Evolutionary conservation across 2,888 invertebrate genomes (phyloP), one percentile per base, ranked within the genome.

Genomic region (Monopis laevigella): DNA sequence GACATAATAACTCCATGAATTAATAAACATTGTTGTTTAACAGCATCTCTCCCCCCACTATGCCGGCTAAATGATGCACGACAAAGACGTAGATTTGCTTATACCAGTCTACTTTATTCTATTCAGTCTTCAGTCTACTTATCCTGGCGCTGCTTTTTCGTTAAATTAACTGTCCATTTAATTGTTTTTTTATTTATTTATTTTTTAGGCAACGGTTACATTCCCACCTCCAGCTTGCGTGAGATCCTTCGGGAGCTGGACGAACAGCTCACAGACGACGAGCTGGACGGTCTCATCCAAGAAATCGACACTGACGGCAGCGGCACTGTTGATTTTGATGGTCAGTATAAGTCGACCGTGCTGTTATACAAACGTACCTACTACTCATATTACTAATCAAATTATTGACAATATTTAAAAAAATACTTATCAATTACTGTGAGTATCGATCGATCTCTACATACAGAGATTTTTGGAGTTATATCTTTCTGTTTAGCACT

Each of bases 291-390:
- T 73, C 96, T 98, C 89, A 98, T 98, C 71, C 92, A 94, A 65
- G 98, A 98, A 83, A 97, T 98, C 59, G 98, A 98, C 77, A 93
- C 96, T 35, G 98, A 98, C 74, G 96, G 97, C 61, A 97, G 96
- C 58, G 98, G 98, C 59, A 98, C 98, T 49, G 98, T 98, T 58
- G 98, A 98, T 83, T 98, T 98, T 73, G 97, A 98, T 84, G 97
- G 97, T 97, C 74, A 73, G 71, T 41, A 7, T 5, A 24, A 7
- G 6, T 24, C 6, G 24, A 24, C n/a, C n/a, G n/a, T n/a, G n/a
- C n/a, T n/a, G 10, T 24, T 7, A 24, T 24, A 24, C 24, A 24
- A 24, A 24, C 6, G 24, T 5, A 24, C 10, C 24, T 24, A 7
- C 24, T 5, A 7, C 24, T 5, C 24, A 7, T 5, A 24, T 24